These are phyloP conservation scores for Ephydatia muelleri DNA, from an alignment of 37 sponge, comb jelly and placozoan species.

Conservation along the genomic window DNA sequence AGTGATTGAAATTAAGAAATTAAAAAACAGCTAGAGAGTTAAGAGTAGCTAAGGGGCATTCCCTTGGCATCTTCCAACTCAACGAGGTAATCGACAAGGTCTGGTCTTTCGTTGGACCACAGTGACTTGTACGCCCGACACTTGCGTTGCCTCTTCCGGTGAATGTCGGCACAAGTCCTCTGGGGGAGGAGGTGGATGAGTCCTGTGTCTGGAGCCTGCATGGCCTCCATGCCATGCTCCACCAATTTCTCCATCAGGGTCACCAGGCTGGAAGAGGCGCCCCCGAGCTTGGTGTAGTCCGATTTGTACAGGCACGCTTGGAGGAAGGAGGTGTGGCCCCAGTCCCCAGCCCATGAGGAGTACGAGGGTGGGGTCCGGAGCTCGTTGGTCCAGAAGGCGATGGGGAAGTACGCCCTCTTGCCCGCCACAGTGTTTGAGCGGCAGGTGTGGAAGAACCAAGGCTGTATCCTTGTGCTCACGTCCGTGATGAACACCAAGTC, in stretches of 20 bases:
- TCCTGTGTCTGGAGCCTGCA: slow-evolving; percentile 63
- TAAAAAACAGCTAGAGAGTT: no score
- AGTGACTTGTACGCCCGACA: slow-evolving; percentile 16
- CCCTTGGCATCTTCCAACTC: not conserved
- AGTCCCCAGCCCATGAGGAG: slow-evolving; percentile 37
- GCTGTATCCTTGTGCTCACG: slow-evolving; percentile 19
- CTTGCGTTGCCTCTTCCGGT: slow-evolving; percentile 2
- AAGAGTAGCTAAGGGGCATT: not conserved
- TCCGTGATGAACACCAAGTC: slow-evolving; percentile 49
- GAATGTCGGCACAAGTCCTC: slow-evolving; percentile 24
- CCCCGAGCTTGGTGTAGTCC: slow-evolving; percentile 35
- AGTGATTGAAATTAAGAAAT: no score
- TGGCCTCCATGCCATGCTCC: slow-evolving; percentile 27
- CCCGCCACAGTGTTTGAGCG: slow-evolving; percentile 44
- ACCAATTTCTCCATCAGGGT: slow-evolving; percentile 32
- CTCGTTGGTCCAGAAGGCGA: slow-evolving; percentile 22
- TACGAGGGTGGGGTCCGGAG: slow-evolving; percentile 6
- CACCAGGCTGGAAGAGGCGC: not conserved
- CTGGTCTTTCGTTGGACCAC: slow-evolving; percentile 3
- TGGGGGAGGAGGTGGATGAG: slow-evolving; percentile 28
- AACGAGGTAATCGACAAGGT: slow-evolving; percentile 20
- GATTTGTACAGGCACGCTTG: slow-evolving; percentile 52
- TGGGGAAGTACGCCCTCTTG: slow-evolving; percentile 59
- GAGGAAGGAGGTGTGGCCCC: slow-evolving; percentile 35
- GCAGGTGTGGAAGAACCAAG: slow-evolving; percentile 39